A percentile compares a stretch with the other conserved stretches of the same genome.
phyloP scores from a whole-genome alignment of 1,140 invertebrate species.

The Listronotus oregonensis region DNA sequence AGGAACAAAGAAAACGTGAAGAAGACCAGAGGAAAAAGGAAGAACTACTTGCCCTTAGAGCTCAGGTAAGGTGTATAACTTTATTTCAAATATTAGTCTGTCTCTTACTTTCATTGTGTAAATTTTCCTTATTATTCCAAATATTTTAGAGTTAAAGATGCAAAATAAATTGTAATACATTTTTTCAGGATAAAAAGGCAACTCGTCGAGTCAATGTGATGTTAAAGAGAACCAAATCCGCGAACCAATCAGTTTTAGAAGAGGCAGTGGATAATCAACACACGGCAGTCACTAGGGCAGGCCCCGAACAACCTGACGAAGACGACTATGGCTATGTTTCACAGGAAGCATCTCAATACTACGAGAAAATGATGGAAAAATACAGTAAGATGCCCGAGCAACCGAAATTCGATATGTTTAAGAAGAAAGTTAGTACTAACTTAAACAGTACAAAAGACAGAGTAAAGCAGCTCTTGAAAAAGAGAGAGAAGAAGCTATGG shows the following conservation, averaged over 20 bases:
- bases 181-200: constrained; percentile 61
- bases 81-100: too few relatives aligned
- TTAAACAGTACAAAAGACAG: constrained; percentile 69
- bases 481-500: constrained; percentile 72
- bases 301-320: constrained; percentile 80
- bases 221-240: constrained; percentile 81
- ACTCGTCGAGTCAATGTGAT: constrained; percentile 66
- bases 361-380: constrained; percentile 83
- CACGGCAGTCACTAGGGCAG: constrained; percentile 73
- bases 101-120: too few relatives aligned
- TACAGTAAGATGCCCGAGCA: constrained; percentile 73
- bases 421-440: constrained; percentile 58
- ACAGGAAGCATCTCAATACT: constrained; percentile 77
- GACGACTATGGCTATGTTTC: constrained; percentile 91
- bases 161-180: background rate
- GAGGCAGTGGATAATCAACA: constrained; percentile 80
- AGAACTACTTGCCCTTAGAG: constrained; percentile 72
- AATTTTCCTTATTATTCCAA: background rate
- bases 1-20: constrained; percentile 69
- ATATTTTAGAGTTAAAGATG: too few relatives aligned
- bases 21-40: constrained; percentile 69
- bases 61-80: constrained; percentile 67
- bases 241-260: constrained; percentile 82
- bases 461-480: constrained; percentile 76
- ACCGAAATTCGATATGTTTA: constrained; percentile 61